Conservation (phyloP, 2,797 vertebrate species). For the Rhabdophis nuchalis region DNA sequence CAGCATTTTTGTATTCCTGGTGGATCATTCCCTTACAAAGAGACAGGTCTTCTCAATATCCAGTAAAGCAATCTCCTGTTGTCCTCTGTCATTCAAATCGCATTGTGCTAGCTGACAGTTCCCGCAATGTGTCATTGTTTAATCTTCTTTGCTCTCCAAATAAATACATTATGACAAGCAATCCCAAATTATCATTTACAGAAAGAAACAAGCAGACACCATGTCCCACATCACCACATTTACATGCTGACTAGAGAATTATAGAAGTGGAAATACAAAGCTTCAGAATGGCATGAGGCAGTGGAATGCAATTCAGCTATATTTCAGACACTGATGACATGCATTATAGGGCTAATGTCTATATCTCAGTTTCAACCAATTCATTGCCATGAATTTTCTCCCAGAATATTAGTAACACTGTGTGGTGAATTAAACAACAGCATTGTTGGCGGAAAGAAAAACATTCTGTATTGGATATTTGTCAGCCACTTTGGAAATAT, state of each 20-base stretch:
- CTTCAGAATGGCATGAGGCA: neutral
- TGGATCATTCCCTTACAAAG: neutral
- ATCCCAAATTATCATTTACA: neutral
- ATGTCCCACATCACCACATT: neutral
- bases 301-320: neutral
- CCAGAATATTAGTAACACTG: neutral
- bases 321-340: neutral
- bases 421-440: neutral
- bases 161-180: neutral
- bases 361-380: neutral
- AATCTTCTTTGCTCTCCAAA: neutral
- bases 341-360: neutral
- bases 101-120: neutral
- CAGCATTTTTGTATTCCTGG: neutral
- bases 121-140: neutral
- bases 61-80: neutral
- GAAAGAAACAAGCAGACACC: neutral
- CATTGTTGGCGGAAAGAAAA: neutral
- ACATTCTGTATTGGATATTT: constrained; percentile 32
- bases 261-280: neutral
- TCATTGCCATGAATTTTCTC: neutral
- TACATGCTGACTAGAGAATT: neutral
- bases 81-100: neutral
- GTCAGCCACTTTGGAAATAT: constrained; percentile 41
- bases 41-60: neutral